Evolutionary conservation across 2,888 invertebrate genomes (phyloP).

Genomic region (Perithous albicinctus): DNA sequence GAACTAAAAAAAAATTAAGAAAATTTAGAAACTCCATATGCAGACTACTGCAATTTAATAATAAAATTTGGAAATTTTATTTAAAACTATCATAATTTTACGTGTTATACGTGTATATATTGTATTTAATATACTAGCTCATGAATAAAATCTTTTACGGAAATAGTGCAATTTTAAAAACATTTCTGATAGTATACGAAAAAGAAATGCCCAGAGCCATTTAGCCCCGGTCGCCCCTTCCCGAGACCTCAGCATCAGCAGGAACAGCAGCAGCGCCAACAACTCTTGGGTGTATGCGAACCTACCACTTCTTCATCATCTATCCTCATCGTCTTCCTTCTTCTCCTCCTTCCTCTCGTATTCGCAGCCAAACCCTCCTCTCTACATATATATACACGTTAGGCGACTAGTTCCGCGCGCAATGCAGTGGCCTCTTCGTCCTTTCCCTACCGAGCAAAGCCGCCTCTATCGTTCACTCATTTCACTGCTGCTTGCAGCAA

Average conservation of each 20-base stretch:
- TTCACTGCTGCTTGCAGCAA: conserved; percentile 19
- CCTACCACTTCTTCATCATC: conserved; percentile 55
- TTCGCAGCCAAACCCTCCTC: conserved; percentile 7
- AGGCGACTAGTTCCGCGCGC: neutral
- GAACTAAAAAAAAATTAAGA: too few species aligned
- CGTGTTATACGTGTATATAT: too few species aligned
- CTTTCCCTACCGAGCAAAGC: conserved; percentile 9
- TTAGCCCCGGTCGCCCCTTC: neutral
- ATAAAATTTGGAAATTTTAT: too few species aligned
- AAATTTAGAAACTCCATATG: too few species aligned
- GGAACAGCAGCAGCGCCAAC: conserved; percentile 16
- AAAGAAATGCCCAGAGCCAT: too few species aligned
- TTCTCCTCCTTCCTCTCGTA: neutral
- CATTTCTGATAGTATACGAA: too few species aligned
- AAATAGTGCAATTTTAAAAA: too few species aligned
- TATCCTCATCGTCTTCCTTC: conserved; percentile 36
- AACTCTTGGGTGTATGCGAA: conserved; percentile 23
- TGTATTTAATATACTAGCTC: too few species aligned
- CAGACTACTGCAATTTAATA: too few species aligned
- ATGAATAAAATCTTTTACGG: too few species aligned
- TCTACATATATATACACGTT: too few species aligned
- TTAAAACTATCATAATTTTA: too few species aligned
- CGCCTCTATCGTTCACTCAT: conserved; percentile 21
- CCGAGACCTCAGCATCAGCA: neutral
- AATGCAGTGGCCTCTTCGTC: conserved; percentile 1